These are phyloP conservation scores for Sebastes cheni DNA, from an alignment of 2,797 vertebrate genomes.

Conservation along the genomic window DNA sequence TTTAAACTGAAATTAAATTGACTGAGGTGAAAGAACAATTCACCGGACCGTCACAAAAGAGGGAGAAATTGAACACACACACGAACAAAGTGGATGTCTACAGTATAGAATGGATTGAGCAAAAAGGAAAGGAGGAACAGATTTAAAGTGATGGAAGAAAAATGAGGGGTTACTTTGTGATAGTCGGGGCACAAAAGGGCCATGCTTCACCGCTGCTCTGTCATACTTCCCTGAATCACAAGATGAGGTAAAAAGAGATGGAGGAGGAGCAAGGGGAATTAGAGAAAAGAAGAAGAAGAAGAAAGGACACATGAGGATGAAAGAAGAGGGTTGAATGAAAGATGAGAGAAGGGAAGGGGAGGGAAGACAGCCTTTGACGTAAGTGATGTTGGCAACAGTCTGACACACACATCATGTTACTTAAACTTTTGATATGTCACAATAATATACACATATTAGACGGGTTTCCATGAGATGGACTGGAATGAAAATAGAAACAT, in stretches of 20 bases:
- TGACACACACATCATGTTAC: not conserved
- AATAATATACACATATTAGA: not conserved
- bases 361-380: not conserved
- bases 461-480: not conserved
- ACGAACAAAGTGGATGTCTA: not conserved
- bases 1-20: slow-evolving; percentile 33
- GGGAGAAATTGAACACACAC: slow-evolving; percentile 11
- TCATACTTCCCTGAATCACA: slow-evolving; percentile 43
- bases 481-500: not conserved
- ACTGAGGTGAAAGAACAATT: slow-evolving; percentile 30
- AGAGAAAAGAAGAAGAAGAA: not conserved
- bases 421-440: not conserved
- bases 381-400: not conserved
- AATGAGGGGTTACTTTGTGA: slow-evolving; percentile 42
- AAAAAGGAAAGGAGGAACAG: not conserved
- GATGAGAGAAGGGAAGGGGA: not conserved
- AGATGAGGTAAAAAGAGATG: slow-evolving; percentile 7
- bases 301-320: not conserved
- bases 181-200: slow-evolving; percentile 44
- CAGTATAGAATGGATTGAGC: not conserved
- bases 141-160: not conserved
- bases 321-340: slow-evolving; percentile 1
- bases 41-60: slow-evolving; percentile 17
- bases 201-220: slow-evolving; percentile 45
- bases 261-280: not conserved